These are phyloP conservation scores for Clarias fuscus DNA, from an alignment of 2,797 vertebrate genomes.

Conservation along the genomic window DNA sequence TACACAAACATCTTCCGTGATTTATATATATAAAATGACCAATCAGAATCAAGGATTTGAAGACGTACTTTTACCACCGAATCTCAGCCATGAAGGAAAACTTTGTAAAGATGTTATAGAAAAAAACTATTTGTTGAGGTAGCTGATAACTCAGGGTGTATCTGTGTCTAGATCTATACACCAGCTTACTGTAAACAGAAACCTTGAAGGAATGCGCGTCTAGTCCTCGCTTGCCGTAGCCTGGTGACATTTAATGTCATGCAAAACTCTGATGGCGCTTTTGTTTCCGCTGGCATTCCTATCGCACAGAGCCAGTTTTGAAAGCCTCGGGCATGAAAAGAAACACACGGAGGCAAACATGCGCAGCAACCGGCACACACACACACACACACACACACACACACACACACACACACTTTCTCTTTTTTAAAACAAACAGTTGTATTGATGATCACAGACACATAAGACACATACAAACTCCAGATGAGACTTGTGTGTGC, in stretches of 20 bases:
- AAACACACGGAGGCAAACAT: slow-evolving; percentile 4
- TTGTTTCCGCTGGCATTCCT: slow-evolving; percentile 48
- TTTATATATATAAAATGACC: neutral
- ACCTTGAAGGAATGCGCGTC: slow-evolving; percentile 8
- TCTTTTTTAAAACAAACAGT: neutral
- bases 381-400: too few species aligned
- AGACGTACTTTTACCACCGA: neutral
- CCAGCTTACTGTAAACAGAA: neutral
- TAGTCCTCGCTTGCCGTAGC: slow-evolving; percentile 27
- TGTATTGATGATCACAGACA: neutral
- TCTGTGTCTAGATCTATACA: neutral
- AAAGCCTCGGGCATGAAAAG: slow-evolving; percentile 54
- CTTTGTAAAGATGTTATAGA: neutral
- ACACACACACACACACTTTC: neutral
- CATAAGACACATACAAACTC: neutral
- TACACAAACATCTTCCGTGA: too few species aligned
- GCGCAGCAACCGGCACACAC: neutral
- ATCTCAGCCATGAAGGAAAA: neutral
- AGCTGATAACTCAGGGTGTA: neutral
- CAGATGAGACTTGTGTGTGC: too few species aligned
- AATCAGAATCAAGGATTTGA: neutral
- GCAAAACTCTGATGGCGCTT: slow-evolving; percentile 47
- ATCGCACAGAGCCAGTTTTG: slow-evolving; percentile 65
- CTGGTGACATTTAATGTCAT: slow-evolving; percentile 45
- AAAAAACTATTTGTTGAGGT: neutral